phyloP scores from a whole-genome alignment of 2,113 vertebrate species.

The Urocynchramus pylzowi region DNA sequence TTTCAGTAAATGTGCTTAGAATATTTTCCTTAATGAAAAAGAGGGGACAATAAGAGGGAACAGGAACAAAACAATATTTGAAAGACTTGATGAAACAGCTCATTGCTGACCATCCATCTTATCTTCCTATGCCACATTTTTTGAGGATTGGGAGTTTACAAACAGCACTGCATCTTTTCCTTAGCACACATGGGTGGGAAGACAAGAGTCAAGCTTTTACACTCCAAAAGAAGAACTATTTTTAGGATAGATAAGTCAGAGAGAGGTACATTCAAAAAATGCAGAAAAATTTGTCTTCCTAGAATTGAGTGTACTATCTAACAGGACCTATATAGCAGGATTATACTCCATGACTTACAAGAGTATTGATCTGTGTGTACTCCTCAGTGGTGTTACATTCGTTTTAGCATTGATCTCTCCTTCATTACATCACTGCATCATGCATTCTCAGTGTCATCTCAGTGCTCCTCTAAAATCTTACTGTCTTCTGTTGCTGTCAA shows the following conservation, averaged over 20 bases:
- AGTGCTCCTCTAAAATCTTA: conserved; percentile 1
- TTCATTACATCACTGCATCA: conserved; percentile 57
- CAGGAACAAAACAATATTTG: neutral
- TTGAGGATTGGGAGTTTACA: neutral
- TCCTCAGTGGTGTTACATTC: conserved; percentile 49
- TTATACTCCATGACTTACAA: conserved; percentile 43
- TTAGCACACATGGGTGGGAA: neutral
- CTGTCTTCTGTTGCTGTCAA: conserved; percentile 9
- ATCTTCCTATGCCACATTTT: neutral
- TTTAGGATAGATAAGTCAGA: conserved; percentile 18
- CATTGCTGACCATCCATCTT: neutral
- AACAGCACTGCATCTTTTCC: neutral
- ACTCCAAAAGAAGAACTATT: neutral
- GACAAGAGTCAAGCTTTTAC: neutral
- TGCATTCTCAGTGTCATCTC: conserved; percentile 40
- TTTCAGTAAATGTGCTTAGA: neutral
- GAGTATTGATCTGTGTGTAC: conserved; percentile 64
- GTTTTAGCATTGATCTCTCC: conserved; percentile 65
- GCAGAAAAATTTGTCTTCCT: conserved; percentile 31
- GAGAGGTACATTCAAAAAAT: neutral
- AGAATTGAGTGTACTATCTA: conserved; percentile 35
- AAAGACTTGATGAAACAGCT: neutral
- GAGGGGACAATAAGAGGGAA: neutral
- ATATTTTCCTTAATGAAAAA: neutral
- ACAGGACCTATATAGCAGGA: conserved; percentile 23